Conservation (phyloP, 92 coral and sea anemone species). For the Paragorgia papillata region DNA sequence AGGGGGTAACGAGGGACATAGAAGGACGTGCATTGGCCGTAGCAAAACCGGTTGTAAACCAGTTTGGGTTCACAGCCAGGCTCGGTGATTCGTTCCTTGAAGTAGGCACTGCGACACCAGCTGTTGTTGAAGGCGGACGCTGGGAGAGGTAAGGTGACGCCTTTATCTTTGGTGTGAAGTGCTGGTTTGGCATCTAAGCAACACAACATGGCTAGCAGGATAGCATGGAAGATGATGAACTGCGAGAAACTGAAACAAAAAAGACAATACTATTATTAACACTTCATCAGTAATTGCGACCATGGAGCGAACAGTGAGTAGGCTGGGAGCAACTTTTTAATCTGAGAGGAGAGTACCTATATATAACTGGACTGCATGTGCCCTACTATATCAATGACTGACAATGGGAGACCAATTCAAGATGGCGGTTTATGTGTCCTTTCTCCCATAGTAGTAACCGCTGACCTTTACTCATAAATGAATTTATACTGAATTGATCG, state of each 20-base stretch:
- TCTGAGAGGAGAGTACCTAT: too few relatives aligned
- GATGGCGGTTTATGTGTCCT: too few relatives aligned
- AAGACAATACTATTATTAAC: too few relatives aligned
- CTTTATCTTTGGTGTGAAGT: slow-evolving; percentile 37
- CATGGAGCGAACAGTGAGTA: too few relatives aligned
- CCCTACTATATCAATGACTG: too few relatives aligned
- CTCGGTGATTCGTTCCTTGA: slow-evolving; percentile 38
- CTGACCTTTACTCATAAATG: too few relatives aligned
- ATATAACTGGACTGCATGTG: too few relatives aligned
- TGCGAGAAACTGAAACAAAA: background rate
- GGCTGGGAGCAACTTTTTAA: too few relatives aligned
- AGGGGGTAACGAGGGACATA: slow-evolving; percentile 30
- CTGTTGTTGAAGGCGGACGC: slow-evolving; percentile 28
- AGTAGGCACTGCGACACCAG: slow-evolving; percentile 32
- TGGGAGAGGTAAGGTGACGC: slow-evolving; percentile 10
- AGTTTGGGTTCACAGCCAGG: slow-evolving; percentile 39
- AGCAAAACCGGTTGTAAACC: slow-evolving; percentile 37
- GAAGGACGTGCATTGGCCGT: slow-evolving; percentile 39
- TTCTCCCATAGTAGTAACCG: too few relatives aligned
- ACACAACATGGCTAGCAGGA: slow-evolving; percentile 3
- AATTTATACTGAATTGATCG: too few relatives aligned
- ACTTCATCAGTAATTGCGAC: too few relatives aligned
- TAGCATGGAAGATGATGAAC: background rate
- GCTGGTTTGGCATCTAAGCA: slow-evolving; percentile 22
- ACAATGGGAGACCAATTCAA: too few relatives aligned